Evolutionary conservation across 2,113 vertebrate species (phyloP), one percentile per base, ranked within the genome.

Genomic region (Paramormyrops kingsleyae): DNA sequence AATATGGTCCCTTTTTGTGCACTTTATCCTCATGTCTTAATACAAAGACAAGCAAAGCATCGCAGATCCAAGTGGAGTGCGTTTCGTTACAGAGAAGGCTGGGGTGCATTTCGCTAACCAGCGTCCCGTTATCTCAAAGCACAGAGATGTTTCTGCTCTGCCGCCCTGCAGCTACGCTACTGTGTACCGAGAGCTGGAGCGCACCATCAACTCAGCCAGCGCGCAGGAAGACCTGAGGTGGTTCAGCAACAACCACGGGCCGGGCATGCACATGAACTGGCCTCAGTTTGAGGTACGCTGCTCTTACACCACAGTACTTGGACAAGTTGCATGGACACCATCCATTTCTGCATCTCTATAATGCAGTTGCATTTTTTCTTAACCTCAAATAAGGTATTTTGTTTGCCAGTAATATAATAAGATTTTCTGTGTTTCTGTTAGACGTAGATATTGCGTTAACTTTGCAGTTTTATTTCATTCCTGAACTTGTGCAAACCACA

Each of bases 231-330:
- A 99, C 59, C 97, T 99, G n/a, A 96, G 96, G 92, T 99, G 97
- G 98, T 99, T 99, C 95, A 97, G 95, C 91, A 96, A 93, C 93
- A 94, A 89, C 92, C 96, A 97, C 0, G 98, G 98, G 46, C 98
- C 98, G 0, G 98, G 96, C 87, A 99, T 99, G 98, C 96, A 96
- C 92, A 99, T 99, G 98, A 99, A 97, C 94, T 99, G 98, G 98
- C 98, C 98, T 42, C 97, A 98, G 95, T 98, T 99, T 70, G 98
- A 99, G 97, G 98, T 99, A 94, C 44, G 24, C 10, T 85, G 46
- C 17, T 39, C 44, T 19, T 52, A 88, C 6, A 21, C 74, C 35
- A 5, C 35, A 39, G 35, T 15, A 15, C 74, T 15, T 19, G 17
- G 35, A 39, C 47, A 50, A 8, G 70, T 39, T 19, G 15, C 13